phyloP scores from a whole-genome alignment of 2,888 invertebrate genomes.

The Apoda limacodes region DNA sequence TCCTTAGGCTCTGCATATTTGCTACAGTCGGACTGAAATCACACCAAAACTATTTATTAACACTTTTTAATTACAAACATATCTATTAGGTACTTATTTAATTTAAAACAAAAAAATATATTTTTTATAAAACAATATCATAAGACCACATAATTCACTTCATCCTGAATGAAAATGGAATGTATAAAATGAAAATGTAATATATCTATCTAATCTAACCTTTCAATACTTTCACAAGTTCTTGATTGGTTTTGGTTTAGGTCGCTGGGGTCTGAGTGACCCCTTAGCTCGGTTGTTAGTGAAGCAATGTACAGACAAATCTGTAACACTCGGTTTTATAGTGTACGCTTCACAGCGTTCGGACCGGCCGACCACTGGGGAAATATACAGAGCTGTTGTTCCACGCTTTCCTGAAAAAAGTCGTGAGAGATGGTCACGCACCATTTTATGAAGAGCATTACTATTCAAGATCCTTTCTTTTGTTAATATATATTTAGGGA shows the following conservation, averaged over 20 bases:
- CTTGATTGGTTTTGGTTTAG: slow-evolving; percentile 32
- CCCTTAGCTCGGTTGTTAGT: slow-evolving; percentile 44
- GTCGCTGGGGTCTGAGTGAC: slow-evolving; percentile 31
- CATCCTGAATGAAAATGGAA: slow-evolving; percentile 7
- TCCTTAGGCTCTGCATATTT: slow-evolving; percentile 46
- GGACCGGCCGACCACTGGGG: slow-evolving; percentile 22
- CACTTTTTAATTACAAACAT: slow-evolving; percentile 21
- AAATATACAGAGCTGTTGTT: slow-evolving; percentile 43
- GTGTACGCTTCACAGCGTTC: slow-evolving; percentile 29
- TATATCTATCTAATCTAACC: slow-evolving; percentile 29
- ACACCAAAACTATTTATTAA: slow-evolving; percentile 26
- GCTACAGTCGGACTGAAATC: slow-evolving; percentile 58
- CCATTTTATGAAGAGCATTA: no score
- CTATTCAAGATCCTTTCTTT: no score
- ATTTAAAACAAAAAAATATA: slow-evolving; percentile 15
- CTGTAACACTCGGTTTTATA: slow-evolving; percentile 50
- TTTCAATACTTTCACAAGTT: slow-evolving; percentile 56
- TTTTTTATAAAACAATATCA: slow-evolving; percentile 8
- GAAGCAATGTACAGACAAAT: slow-evolving; percentile 47
- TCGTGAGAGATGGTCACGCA: no score
- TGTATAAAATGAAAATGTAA: slow-evolving; percentile 15
- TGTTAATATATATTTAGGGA: no score
- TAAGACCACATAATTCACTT: no score
- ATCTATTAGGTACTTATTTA: slow-evolving; percentile 17
- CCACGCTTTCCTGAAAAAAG: no score